Evolutionary conservation across 2,797 vertebrate species (phyloP), one percentile per base, ranked within the genome.

Genomic region (Amphiprion clarkii): DNA sequence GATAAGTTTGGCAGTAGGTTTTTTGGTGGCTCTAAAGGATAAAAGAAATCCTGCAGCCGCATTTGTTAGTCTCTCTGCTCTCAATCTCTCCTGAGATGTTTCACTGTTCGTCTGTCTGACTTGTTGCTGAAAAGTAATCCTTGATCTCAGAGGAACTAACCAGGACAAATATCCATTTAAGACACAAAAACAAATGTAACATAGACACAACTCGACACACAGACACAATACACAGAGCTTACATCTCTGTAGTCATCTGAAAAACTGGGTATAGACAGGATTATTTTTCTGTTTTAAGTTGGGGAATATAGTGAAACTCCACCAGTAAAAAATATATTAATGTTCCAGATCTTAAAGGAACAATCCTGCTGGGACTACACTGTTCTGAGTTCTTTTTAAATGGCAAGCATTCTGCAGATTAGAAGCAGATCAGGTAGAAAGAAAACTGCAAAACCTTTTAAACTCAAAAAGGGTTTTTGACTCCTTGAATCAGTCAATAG

Each of bases 121-220:
- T 66, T 67, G 33, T n/a, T 25, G 2, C 19, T 72, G 51, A 68
- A 60, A 46, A 33, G 25, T 21, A 11, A 57, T 56, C 27, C 39
- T 63, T 69, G 23, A 72, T 69, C 65, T 72, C 60, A 59, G 46
- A 67, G 60, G 76, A 59, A 70, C 75, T 54, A 53, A 65, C 31
- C 10, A 14, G 6, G 21, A 59, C 23, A 66, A 73, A 63, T 48
- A 66, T 70, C 48, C 48, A 65, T 62, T 61, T 61, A 63, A 60
- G 55, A 44, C 8, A n/a, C 48, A 49, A 49, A 49, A 49, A 49
- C 48, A 49, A 21, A 49, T 21, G n/a, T 49, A n/a, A 49, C 48
- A n/a, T 19, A 19, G 44, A 46, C 44, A 19, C 6, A 46, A 19
- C 19, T 49, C 21, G 17, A 44, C 49, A 44, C 27, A 39, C 44